These are phyloP conservation scores for Buathra laborator DNA, from an alignment of 2,888 invertebrate genomes.

Conservation along the genomic window DNA sequence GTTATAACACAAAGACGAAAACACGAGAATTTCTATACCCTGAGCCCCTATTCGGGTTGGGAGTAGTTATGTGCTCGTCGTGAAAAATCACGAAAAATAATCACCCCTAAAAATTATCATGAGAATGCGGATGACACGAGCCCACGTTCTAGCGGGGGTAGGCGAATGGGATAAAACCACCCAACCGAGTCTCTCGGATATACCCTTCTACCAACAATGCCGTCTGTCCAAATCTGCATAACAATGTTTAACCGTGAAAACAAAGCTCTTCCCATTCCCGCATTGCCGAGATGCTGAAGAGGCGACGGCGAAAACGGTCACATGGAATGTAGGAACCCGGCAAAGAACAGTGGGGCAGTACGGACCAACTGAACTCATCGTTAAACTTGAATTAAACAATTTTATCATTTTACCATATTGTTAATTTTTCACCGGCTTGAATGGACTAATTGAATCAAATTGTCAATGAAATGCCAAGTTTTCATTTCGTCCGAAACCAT, in stretches of 20 bases:
- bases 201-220: conserved; percentile 78
- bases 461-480: too few species aligned
- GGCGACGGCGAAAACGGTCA: conserved; percentile 37
- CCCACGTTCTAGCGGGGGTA: neutral
- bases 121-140: conserved; percentile 72
- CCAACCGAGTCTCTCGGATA: conserved; percentile 56
- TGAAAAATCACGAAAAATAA: conserved; percentile 75
- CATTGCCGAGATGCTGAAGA: conserved; percentile 57
- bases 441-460: too few species aligned
- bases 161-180: conserved; percentile 41
- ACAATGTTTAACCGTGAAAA: conserved; percentile 82
- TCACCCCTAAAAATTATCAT: conserved; percentile 79
- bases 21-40: neutral
- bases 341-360: neutral
- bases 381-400: neutral
- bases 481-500: too few species aligned
- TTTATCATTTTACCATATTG: neutral
- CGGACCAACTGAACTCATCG: neutral
- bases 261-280: conserved; percentile 74
- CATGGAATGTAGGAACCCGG: neutral
- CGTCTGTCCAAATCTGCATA: conserved; percentile 80
- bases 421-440: neutral
- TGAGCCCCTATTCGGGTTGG: neutral
- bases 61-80: neutral
- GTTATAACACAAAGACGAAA: neutral